Evolutionary conservation across 1,140 invertebrate species (phyloP), one percentile per base, ranked within the genome.

Genomic region (Drosophila saltans): DNA sequence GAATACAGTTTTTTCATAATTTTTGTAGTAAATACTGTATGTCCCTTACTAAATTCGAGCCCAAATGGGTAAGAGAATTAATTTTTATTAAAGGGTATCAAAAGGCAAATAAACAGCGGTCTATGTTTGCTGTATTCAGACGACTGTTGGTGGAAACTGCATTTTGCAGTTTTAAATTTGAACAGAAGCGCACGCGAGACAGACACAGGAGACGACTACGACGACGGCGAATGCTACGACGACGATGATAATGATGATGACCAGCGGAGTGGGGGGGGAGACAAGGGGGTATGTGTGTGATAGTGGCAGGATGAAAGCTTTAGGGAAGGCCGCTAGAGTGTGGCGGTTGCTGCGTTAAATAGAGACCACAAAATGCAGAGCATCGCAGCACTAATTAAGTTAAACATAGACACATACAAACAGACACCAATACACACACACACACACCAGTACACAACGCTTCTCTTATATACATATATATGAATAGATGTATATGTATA

Each of bases 351-450:
- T 77, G 83, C 80, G 80, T 88, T 86, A 80, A 86, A 88, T 82
- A 80, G 78, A 78, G 70, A 88, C 83, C 85, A 70, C 85, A 90
- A 75, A 85, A 88, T 84, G 80, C 84, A 84, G 83, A 57, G 69
- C 77, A 72, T 69, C 81, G 72, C 70, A 75, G 81, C 84, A 84
- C 83, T 88, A 89, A 88, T 88, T 89, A 88, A 88, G 80, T 83
- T 89, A 84, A 89, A 74, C 80, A 82, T 76, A 89, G 84, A 88
- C 83, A 90, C 83, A 89, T 89, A 83, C 79, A 83, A 67, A 76
- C 69, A 81, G 60, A 16, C 59, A 69, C 41, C 16, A 21, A 65
- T 61, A 65, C 36, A 30, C 56, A 6, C 59, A 48, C 43, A 73
- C 84, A 77, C 60, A 24, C 28, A 2, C 16, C 61, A 40, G 57